Percentiles rank a stretch among this genome's conserved stretches.
Evolutionary conservation across 2,888 invertebrate species (phyloP).

Genomic region (Ceraclea dissimilis): DNA sequence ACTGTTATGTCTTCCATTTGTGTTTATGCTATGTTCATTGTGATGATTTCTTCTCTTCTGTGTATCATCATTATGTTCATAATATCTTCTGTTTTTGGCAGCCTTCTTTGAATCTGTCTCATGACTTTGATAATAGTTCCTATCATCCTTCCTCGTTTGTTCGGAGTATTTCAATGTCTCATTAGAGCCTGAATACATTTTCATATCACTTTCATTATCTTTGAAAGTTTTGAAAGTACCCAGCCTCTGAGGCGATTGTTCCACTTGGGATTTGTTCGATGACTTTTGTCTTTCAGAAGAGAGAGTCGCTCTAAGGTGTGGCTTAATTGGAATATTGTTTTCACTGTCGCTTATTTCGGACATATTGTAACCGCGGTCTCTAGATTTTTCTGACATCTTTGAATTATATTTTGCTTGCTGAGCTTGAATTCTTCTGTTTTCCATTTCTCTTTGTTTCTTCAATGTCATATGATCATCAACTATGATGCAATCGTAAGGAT

Average conservation of each 20-base stretch:
- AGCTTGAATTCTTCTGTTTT: slow-evolving; percentile 38
- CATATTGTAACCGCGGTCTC: slow-evolving; percentile 16
- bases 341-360: slow-evolving; percentile 25
- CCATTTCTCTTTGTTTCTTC: slow-evolving; percentile 47
- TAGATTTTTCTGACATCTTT: slow-evolving; percentile 19
- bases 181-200: slow-evolving; percentile 46
- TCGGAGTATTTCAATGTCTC: slow-evolving; percentile 46
- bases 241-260: slow-evolving; percentile 40
- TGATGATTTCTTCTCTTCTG: slow-evolving; percentile 13
- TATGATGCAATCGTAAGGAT: slow-evolving; percentile 74
- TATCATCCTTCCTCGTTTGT: slow-evolving; percentile 41
- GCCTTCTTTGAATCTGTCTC: slow-evolving; percentile 50
- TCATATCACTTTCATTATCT: slow-evolving; percentile 45
- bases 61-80: slow-evolving; percentile 36
- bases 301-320: slow-evolving; percentile 41
- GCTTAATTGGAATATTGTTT: slow-evolving; percentile 44
- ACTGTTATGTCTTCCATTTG: slow-evolving; percentile 15
- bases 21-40: slow-evolving; percentile 12
- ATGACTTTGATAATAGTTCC: slow-evolving; percentile 27
- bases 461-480: slow-evolving; percentile 67
- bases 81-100: slow-evolving; percentile 45
- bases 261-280: slow-evolving; percentile 34
- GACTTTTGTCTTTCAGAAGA: slow-evolving; percentile 40
- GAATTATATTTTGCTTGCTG: slow-evolving; percentile 29
- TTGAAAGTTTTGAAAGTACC: slow-evolving; percentile 47